These are phyloP conservation scores for Corynorhinus townsendii DNA, from an alignment of 2,113 vertebrate genomes.

Conservation along the genomic window DNA sequence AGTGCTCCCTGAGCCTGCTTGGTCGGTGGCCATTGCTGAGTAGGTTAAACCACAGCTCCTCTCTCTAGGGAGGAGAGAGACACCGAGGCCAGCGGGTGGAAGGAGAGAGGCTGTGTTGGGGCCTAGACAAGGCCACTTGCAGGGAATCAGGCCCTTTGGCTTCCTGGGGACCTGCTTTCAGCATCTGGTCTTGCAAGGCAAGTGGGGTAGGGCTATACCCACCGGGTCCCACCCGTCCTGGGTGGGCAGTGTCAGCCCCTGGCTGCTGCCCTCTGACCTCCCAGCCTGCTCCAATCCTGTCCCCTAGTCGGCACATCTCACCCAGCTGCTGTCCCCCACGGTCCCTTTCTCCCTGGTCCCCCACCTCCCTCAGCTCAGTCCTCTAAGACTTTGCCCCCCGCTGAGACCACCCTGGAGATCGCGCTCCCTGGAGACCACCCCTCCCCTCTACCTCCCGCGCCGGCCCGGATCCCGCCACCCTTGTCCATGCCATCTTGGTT, in stretches of 20 bases:
- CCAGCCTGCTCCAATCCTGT: neutral
- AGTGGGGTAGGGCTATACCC: fast-evolving
- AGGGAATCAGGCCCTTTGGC: neutral
- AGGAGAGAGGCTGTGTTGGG: neutral
- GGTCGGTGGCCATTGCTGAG: neutral
- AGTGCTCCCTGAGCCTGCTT: neutral
- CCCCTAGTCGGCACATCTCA: neutral
- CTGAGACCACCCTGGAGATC: too few species aligned
- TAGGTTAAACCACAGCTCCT: neutral
- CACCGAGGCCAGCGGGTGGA: fast-evolving
- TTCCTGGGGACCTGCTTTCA: neutral
- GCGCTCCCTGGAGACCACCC: fast-evolving
- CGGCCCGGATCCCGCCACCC: neutral
- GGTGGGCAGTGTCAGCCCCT: neutral
- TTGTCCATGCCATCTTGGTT: neutral
- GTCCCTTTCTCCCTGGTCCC: neutral
- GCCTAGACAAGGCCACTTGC: neutral
- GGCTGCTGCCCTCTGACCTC: neutral
- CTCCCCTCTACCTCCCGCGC: fast-evolving
- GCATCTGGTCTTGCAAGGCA: neutral
- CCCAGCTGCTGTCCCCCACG: fast-evolving
- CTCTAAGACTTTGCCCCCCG: fast-evolving
- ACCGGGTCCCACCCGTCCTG: neutral
- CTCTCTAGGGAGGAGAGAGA: neutral
- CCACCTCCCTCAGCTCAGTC: fast-evolving